Evolutionary conservation across 2,888 invertebrate species (phyloP).

Genomic region (Pandemis cinnamomeana): DNA sequence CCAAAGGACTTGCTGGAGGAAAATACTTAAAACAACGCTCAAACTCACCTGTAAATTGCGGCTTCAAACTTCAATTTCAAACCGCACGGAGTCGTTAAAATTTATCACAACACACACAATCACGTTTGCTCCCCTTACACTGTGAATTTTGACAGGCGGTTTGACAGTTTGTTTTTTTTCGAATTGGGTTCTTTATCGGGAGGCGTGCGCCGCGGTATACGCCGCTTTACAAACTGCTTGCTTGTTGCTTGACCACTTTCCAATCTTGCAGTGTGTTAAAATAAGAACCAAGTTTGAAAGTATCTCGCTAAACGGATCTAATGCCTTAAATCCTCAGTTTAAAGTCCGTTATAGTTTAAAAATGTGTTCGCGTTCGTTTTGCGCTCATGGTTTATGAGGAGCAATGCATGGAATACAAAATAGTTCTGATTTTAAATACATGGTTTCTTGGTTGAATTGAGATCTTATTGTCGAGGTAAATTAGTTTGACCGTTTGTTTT

Average conservation of each 20-base stretch:
- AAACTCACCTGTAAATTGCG: not conserved
- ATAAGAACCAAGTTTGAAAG: conserved; percentile 48
- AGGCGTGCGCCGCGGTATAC: conserved; percentile 53
- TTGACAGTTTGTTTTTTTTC: conserved; percentile 55
- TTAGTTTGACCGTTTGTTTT: conserved; percentile 26
- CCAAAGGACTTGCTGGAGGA: conserved; percentile 2
- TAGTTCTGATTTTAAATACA: conserved; percentile 4
- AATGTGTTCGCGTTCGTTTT: not conserved
- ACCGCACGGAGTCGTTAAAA: conserved; percentile 23
- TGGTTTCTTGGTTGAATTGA: conserved; percentile 5
- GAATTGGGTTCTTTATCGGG: conserved; percentile 42
- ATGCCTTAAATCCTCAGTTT: not conserved
- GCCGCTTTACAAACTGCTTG: conserved; percentile 58
- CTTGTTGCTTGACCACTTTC: conserved; percentile 66
- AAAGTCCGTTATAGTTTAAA: not conserved
- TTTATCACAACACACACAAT: conserved; percentile 44
- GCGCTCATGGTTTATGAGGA: not conserved
- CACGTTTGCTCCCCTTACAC: conserved; percentile 43
- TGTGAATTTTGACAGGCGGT: conserved; percentile 57
- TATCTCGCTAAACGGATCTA: conserved; percentile 13
- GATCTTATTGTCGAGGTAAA: conserved; percentile 39
- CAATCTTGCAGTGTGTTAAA: conserved; percentile 60
- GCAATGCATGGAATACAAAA: conserved; percentile 13
- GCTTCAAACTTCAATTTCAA: not conserved
- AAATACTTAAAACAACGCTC: conserved; percentile 9